These are phyloP conservation scores for Hemithea aestivaria DNA, from an alignment of 2,888 invertebrate species.

Conservation along the genomic window DNA sequence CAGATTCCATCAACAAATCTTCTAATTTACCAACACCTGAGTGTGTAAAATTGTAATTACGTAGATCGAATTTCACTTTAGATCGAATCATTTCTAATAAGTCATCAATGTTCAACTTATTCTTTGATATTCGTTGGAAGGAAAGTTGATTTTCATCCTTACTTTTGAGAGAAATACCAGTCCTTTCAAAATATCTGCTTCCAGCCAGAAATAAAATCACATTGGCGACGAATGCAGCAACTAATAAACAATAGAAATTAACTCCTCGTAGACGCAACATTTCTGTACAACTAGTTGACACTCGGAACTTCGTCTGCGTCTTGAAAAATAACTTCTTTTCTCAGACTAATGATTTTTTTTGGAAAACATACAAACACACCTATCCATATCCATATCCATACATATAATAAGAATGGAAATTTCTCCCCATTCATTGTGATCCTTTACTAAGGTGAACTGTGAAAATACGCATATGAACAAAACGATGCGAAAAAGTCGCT, in stretches of 20 bases:
- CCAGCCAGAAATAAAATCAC: constrained; percentile 72
- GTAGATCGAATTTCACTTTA: constrained; percentile 61
- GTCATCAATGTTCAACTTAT: constrained; percentile 58
- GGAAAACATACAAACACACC: no score
- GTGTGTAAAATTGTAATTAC: constrained; percentile 55
- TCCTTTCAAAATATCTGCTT: constrained; percentile 74
- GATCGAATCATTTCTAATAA: constrained; percentile 58
- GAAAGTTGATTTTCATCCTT: constrained; percentile 69
- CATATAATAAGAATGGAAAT: no score
- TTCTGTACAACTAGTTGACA: constrained; percentile 1
- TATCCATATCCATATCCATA: no score
- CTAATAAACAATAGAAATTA: constrained; percentile 73
- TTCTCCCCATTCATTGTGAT: no score
- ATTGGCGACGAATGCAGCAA: constrained; percentile 73
- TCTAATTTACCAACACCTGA: constrained; percentile 76
- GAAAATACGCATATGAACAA: no score
- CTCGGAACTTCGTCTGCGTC: no score
- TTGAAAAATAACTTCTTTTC: no score
- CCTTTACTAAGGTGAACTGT: no score
- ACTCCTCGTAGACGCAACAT: constrained; percentile 74
- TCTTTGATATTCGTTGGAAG: no score
- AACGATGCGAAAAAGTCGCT: no score
- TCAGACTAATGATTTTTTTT: no score
- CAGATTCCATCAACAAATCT: constrained; percentile 83
- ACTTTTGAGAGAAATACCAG: constrained; percentile 64